These are phyloP conservation scores for Tiphia femorata DNA, from an alignment of 2,888 invertebrate genomes.

Conservation along the genomic window DNA sequence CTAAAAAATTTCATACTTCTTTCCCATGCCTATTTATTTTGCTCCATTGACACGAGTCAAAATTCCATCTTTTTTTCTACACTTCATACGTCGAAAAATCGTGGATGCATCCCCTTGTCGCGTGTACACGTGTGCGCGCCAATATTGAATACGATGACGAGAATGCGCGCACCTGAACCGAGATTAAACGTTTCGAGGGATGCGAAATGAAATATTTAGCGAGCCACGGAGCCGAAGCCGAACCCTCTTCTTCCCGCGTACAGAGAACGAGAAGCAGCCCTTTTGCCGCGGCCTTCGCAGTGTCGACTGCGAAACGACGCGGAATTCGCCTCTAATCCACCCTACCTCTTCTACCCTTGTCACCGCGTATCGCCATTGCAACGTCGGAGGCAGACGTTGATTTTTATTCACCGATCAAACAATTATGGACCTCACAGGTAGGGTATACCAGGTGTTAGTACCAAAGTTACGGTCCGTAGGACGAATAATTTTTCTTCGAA, in stretches of 20 bases:
- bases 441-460: too few relatives aligned
- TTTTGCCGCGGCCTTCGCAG: conserved; percentile 45
- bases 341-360: conserved; percentile 26
- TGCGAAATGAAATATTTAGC: conserved; percentile 67
- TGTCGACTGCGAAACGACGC: conserved; percentile 37
- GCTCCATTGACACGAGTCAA: too few relatives aligned
- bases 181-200: conserved; percentile 64
- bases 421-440: neutral
- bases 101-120: too few relatives aligned
- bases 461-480: too few relatives aligned
- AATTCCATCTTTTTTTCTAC: too few relatives aligned
- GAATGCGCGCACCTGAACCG: conserved; percentile 58
- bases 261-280: conserved; percentile 27
- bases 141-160: conserved; percentile 2
- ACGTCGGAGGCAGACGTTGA: conserved; percentile 29
- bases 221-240: conserved; percentile 49
- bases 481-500: too few relatives aligned
- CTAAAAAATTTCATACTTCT: too few relatives aligned
- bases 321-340: conserved; percentile 30
- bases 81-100: too few relatives aligned
- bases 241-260: conserved; percentile 15
- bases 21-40: too few relatives aligned
- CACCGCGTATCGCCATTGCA: conserved; percentile 20
- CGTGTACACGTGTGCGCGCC: conserved; percentile 18
- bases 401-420: conserved; percentile 22